Base-by-base conservation (phyloP, 2,888 invertebrate genomes). In the Crioceris asparagi region DNA sequence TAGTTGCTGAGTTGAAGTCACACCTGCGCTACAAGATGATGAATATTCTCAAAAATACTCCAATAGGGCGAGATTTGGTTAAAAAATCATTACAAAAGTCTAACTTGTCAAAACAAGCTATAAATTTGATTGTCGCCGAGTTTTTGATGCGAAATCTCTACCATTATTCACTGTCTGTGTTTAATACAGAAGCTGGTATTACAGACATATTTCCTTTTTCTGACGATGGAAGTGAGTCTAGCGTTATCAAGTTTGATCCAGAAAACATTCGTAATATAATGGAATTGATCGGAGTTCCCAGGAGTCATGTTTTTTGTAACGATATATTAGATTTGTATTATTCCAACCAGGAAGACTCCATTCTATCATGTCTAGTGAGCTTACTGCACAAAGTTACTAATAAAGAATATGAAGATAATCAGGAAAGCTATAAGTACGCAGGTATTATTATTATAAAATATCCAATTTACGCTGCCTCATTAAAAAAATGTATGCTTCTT, bases 1-100 rank as follows among this genome's bases (percentile, higher is more conserved):
- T 77, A 35, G 54, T 77, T 21, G 67, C 69, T 21, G 72, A 76
- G 45, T 56, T 77, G 34, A 62, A 74, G 41, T 68, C 74, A 2
- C 71, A 75, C 53, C 62, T 77, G 52, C 67, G 76, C 29, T 65
- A 68, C 31, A 72, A 75, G 52, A 74, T 77, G 61, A 67, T 76
- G 10, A 64, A 66, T 41, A 66, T 72, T 4, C 51, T 77, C 32
- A 71, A 67, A 57, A 68, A 66, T 43, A 69, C 72, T 16, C 60
- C 52, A 11, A 49, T 67, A 8, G 65, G 64, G 17, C 53, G 45
- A 26, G 44, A 48, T 25, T 41, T 50, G 14, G 34, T 18, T 33
- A 49, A 39, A 39, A 45, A 36, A 31, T 15, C 39, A 11, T 23
- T 36, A 7, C 65, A 70, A 43, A 61, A 67, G 1, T 50, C 70